phyloP scores from a whole-genome alignment of 2,797 vertebrate species.

The Neostethus bicornis region DNA sequence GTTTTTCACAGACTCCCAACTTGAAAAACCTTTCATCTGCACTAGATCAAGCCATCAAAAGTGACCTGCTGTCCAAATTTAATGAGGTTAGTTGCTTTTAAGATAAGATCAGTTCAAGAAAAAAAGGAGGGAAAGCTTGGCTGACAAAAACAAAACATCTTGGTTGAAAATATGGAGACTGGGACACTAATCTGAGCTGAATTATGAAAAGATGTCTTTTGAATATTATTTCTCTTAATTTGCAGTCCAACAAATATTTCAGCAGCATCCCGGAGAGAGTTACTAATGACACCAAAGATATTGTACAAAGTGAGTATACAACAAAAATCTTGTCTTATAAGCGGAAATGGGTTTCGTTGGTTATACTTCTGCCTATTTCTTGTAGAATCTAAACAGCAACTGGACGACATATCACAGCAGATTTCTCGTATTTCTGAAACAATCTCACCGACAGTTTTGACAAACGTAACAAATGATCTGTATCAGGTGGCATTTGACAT shows the following conservation, averaged over 20 bases:
- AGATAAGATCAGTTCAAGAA: conserved; percentile 9
- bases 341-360: not conserved
- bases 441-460: conserved; percentile 40
- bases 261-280: conserved; percentile 65
- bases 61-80: conserved; percentile 56
- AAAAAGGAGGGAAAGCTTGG: not conserved
- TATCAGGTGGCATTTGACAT: conserved; percentile 1
- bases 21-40: conserved; percentile 49
- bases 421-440: conserved; percentile 43
- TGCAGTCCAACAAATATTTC: conserved; percentile 68
- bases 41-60: conserved; percentile 51
- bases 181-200: not conserved
- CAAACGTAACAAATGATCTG: conserved; percentile 5
- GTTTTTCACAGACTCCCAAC: conserved; percentile 45
- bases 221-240: not conserved
- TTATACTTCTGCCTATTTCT: conserved; percentile 14
- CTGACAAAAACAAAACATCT: not conserved
- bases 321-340: not conserved
- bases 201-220: not conserved
- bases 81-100: conserved; percentile 58
- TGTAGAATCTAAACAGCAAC: conserved; percentile 66
- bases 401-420: conserved; percentile 62
- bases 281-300: conserved; percentile 60
- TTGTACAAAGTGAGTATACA: conserved; percentile 76
- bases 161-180: not conserved